These are phyloP conservation scores for Campylorhamphus procurvoides DNA, from an alignment of 2,113 vertebrate genomes.

Conservation along the genomic window DNA sequence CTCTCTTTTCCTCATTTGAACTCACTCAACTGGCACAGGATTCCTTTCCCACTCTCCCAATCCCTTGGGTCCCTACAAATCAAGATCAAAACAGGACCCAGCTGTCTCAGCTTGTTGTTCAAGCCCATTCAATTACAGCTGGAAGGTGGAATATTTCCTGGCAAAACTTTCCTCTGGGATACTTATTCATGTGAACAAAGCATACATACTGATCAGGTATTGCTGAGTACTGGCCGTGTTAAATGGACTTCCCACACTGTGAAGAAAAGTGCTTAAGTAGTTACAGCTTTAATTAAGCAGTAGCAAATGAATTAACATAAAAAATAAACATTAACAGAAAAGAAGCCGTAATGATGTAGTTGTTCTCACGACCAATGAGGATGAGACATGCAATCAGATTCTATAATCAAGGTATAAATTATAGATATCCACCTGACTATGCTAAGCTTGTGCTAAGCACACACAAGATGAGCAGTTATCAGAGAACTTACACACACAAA, in stretches of 20 bases:
- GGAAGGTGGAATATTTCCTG: conserved; percentile 20
- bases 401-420: neutral
- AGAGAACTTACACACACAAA: neutral
- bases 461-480: neutral
- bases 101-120: conserved; percentile 39
- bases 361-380: neutral
- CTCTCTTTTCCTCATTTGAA: conserved; percentile 50
- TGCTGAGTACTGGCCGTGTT: neutral
- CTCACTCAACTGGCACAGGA: conserved; percentile 37
- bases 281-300: neutral
- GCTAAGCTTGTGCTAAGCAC: neutral
- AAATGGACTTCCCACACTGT: neutral
- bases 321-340: neutral
- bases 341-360: neutral
- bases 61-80: conserved; percentile 35
- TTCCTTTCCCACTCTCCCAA: conserved; percentile 41
- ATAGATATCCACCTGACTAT: neutral
- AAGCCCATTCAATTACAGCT: conserved; percentile 41
- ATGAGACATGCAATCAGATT: neutral
- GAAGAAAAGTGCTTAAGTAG: neutral
- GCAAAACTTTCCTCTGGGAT: conserved; percentile 26
- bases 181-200: conserved; percentile 1
- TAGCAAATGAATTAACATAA: neutral
- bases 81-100: conserved; percentile 59
- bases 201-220: neutral